Conservation (phyloP, 2,888 invertebrate species). For the Nomada fabriciana region DNA sequence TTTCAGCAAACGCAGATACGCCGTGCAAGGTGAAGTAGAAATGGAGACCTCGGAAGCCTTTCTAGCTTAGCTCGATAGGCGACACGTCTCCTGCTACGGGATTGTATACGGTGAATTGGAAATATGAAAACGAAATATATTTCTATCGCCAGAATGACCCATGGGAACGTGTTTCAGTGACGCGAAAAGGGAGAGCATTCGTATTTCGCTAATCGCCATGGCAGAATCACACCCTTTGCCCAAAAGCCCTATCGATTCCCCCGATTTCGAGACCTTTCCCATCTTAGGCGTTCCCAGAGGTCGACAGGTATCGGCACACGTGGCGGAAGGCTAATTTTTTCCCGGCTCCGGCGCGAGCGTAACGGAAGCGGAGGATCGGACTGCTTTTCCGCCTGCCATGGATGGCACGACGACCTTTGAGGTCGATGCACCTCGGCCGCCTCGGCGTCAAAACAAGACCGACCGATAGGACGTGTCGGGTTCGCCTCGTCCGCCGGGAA, state of each 20-base stretch:
- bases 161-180: too few species aligned
- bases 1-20: conserved; percentile 12
- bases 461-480: conserved; percentile 70
- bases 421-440: conserved; percentile 81
- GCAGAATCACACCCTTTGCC: background rate
- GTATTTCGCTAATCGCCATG: too few species aligned
- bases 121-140: too few species aligned
- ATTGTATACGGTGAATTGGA: too few species aligned
- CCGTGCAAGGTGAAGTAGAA: background rate
- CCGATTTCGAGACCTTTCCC: background rate
- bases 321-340: conserved; percentile 39
- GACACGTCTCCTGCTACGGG: too few species aligned
- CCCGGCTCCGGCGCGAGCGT: conserved; percentile 24
- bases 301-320: conserved; percentile 48
- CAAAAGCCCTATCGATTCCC: background rate
- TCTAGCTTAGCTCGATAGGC: too few species aligned
- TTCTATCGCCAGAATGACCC: too few species aligned
- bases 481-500: conserved; percentile 71
- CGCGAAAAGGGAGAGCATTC: too few species aligned
- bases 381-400: conserved; percentile 65
- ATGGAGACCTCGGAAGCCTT: background rate
- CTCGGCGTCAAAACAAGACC: conserved; percentile 82
- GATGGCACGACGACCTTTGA: conserved; percentile 82
- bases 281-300: conserved; percentile 31
- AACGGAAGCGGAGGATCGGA: conserved; percentile 41